These are phyloP conservation scores for Stegodyphus dumicola DNA, from an alignment of 1,140 invertebrate genomes.

Conservation along the genomic window DNA sequence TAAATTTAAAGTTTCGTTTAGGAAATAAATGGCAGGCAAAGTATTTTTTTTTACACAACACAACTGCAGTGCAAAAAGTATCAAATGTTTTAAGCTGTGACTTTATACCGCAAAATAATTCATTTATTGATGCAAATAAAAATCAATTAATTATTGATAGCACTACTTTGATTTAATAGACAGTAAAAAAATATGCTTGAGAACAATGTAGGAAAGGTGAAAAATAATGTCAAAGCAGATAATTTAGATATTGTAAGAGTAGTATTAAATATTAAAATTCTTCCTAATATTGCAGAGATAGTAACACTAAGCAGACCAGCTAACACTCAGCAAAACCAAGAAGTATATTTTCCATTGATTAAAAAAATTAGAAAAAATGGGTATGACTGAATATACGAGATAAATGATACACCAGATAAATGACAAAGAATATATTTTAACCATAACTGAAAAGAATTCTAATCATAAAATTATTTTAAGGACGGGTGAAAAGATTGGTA, in stretches of 20 bases:
- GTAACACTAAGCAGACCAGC: background rate
- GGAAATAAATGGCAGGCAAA: too few relatives aligned
- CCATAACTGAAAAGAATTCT: too few relatives aligned
- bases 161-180: background rate
- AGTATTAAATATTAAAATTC: background rate
- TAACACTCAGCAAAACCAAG: background rate
- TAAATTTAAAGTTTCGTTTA: too few relatives aligned
- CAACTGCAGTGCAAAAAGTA: too few relatives aligned
- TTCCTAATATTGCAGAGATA: background rate
- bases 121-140: background rate
- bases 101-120: too few relatives aligned
- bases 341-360: background rate
- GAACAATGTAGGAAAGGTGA: background rate
- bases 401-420: too few relatives aligned
- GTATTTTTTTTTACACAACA: too few relatives aligned
- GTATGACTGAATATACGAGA: background rate
- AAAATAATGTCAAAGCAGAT: background rate
- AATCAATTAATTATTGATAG: background rate
- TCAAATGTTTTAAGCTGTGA: too few relatives aligned
- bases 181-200: background rate
- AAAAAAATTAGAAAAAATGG: background rate
- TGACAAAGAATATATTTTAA: too few relatives aligned
- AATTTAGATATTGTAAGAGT: background rate
- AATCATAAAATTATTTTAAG: too few relatives aligned
- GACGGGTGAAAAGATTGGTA: too few relatives aligned